These are phyloP conservation scores for Salarias fasciatus DNA, from an alignment of 2,797 vertebrate species.

Conservation along the genomic window DNA sequence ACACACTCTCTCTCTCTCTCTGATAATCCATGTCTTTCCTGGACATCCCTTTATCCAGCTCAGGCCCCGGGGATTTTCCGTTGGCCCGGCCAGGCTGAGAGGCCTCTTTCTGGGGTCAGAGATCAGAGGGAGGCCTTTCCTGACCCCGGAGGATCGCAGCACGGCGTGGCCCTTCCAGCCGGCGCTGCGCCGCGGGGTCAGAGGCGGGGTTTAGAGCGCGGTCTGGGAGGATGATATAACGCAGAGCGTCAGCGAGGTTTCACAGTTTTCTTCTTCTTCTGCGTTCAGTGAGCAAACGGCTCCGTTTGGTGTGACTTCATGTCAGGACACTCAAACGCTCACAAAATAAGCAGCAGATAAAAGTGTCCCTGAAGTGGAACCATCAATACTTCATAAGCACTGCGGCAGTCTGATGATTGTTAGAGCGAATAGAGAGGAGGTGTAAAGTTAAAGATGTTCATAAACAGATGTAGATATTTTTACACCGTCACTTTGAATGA, in stretches of 20 bases:
- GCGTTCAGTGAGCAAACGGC: constrained; percentile 2
- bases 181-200: constrained; percentile 46
- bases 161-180: constrained; percentile 37
- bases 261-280: background rate
- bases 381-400: constrained; percentile 24
- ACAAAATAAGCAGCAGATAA: constrained; percentile 8
- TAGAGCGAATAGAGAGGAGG: constrained; percentile 7
- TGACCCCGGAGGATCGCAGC: constrained; percentile 63
- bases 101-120: constrained; percentile 69
- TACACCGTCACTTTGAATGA: background rate
- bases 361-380: constrained; percentile 10
- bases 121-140: constrained; percentile 62
- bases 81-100: constrained; percentile 49
- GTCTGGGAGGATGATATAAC: constrained; percentile 42
- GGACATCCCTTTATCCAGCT: constrained; percentile 76
- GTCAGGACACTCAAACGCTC: constrained; percentile 11
- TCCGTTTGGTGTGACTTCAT: background rate
- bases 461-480: too few relatives aligned
- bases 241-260: constrained; percentile 14
- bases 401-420: constrained; percentile 3
- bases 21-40: constrained; percentile 69
- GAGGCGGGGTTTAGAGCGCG: constrained; percentile 14
- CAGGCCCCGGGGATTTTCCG: constrained; percentile 71
- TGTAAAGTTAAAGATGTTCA: constrained; percentile 8
- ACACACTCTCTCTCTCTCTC: constrained; percentile 25